Evolutionary conservation across 2,113 vertebrate species (phyloP), one percentile per base, ranked within the genome.

Genomic region (Apteryx mantelli): DNA sequence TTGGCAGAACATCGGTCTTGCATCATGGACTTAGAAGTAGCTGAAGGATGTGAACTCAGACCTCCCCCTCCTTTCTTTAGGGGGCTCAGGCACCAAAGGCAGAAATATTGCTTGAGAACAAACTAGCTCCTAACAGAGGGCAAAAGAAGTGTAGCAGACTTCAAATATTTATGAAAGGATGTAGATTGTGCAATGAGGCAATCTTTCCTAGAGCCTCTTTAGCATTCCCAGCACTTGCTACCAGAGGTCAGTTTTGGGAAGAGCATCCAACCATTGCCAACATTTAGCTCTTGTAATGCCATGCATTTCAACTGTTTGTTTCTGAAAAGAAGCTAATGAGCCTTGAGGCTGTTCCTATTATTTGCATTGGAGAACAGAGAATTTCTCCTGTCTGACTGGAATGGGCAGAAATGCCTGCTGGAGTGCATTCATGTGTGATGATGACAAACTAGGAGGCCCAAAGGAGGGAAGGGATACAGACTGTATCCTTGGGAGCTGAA

Each of bases 351-450:
- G 79, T 84, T 95, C 76, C 73, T 95, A 48, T 84, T 88, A 82
- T 93, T 95, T 82, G 40, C 60, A 83, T 60, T 86, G 69, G 82
- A 86, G 82, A 90, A 21, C 65, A 81, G 79, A 89, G 68, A 34
- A 42, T 86, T 89, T 93, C 60, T 88, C 84, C 73, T 84, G 93
- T 91, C 79, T 9, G 2, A 77, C 93, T 91, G 91, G 87, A 95
- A 95, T 1, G 3, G 82, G 91, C 91, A 89, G 95, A 95, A 97
- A 68, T 87, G 84, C 89, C n/a, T 91, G 79, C 82, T 91, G 77
- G 93, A 86, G 55, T n/a, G 56, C 95, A 93, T 89, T 95, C 68
- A 34, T 68, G 38, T 65, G 71, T 30, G 16, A 89, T 2, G 13
- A 64, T 81, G 71, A 65, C 91, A 88, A 85, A 71, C 91, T 32